Evolutionary conservation across 2,113 vertebrate species (phyloP).

Genomic region (Rhadina sibilatrix): DNA sequence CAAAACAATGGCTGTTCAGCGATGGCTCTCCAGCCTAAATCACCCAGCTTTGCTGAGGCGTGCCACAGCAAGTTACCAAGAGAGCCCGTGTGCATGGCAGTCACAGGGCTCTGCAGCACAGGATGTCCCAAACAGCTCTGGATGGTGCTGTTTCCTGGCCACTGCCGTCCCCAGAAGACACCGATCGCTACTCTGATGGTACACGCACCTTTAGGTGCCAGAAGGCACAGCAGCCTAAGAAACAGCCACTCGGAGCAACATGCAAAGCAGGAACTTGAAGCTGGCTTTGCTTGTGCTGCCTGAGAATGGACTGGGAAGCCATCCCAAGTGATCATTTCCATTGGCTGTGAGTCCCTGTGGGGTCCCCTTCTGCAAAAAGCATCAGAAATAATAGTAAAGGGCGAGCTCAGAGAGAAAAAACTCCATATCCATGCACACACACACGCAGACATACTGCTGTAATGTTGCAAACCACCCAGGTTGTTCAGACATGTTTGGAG

Average conservation of each 20-base stretch:
- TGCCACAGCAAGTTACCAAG: not conserved
- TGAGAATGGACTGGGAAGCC: not conserved
- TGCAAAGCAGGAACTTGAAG: not conserved
- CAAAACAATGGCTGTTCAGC: not conserved
- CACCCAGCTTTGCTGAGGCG: not conserved
- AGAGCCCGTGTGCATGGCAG: not conserved
- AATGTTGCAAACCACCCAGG: not conserved
- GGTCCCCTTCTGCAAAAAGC: not conserved
- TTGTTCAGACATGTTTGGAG: not conserved
- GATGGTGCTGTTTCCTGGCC: not conserved
- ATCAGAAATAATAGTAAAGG: not conserved
- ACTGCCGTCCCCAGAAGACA: rapidly evolving
- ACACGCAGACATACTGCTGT: not conserved
- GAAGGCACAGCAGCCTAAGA: not conserved
- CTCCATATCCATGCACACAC: rapidly evolving
- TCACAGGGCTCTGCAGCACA: not conserved
- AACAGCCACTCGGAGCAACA: not conserved
- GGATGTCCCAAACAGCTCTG: not conserved
- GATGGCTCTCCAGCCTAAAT: not conserved
- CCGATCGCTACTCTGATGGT: not conserved
- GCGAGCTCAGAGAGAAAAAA: not conserved
- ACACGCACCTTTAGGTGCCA: not conserved
- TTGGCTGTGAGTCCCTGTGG: not conserved
- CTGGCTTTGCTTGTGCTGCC: not conserved
- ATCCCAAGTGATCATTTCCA: not conserved